Percentiles rank a stretch among this genome's conserved stretches.
Evolutionary conservation across 1,140 invertebrate genomes (phyloP).

Genomic region (Microplitis demolitor): DNA sequence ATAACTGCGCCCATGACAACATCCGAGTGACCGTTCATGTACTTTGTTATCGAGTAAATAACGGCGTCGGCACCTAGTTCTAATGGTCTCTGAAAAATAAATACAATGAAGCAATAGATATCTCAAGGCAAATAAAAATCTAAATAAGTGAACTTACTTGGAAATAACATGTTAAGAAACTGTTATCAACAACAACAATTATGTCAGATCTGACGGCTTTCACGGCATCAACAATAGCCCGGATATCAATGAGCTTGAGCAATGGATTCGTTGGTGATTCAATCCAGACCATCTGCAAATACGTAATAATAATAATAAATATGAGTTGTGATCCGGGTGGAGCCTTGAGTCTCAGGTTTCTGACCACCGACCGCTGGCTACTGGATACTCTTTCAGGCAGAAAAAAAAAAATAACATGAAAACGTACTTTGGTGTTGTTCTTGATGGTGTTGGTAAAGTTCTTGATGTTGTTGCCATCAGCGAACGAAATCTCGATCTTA

Average conservation of each 20-base stretch:
- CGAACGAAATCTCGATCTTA: conserved; percentile 77
- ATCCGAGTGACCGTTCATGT: conserved; percentile 98
- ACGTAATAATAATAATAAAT: conserved; percentile 19
- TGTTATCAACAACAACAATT: conserved; percentile 94
- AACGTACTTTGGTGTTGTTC: conserved; percentile 81
- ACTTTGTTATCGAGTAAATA: conserved; percentile 95
- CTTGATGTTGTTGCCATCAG: conserved; percentile 77
- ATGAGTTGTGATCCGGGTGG: conserved; percentile 7
- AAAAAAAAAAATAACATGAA: no score
- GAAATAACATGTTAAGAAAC: conserved; percentile 94
- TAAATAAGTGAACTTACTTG: conserved; percentile 67
- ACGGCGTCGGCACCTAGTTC: conserved; percentile 90
- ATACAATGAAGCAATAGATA: background rate
- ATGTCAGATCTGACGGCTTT: conserved; percentile 68
- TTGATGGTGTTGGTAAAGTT: conserved; percentile 74
- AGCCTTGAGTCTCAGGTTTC: background rate
- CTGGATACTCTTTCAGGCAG: no score
- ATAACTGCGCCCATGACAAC: conserved; percentile 94
- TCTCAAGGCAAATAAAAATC: background rate
- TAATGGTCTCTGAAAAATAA: conserved; percentile 73
- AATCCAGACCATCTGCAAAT: conserved; percentile 87
- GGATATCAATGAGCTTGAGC: conserved; percentile 90
- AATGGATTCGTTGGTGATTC: conserved; percentile 98
- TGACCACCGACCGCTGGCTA: no score
- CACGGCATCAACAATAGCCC: conserved; percentile 70